A percentile compares a stretch with the other conserved stretches of the same genome.
Evolutionary conservation across 2,888 invertebrate species (phyloP).

Genomic region (Drosophila kokeensis): DNA sequence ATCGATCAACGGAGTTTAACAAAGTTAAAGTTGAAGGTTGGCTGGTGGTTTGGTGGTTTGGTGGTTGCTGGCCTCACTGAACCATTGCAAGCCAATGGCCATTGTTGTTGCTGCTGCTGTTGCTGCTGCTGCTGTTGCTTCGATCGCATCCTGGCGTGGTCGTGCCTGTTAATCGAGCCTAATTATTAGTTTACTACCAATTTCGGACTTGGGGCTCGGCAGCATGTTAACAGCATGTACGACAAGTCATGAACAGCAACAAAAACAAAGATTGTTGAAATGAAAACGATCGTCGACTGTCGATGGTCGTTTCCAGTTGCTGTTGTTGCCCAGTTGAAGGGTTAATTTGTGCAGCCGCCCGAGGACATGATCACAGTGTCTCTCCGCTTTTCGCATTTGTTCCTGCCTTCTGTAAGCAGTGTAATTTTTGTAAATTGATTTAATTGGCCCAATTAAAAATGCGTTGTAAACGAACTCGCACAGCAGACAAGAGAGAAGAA

Average conservation of each 20-base stretch:
- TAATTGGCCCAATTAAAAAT: constrained; percentile 76
- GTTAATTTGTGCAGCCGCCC: constrained; percentile 57
- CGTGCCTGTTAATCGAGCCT: constrained; percentile 74
- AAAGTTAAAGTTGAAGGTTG: constrained; percentile 76
- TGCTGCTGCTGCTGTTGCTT: constrained; percentile 5
- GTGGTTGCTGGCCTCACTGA: constrained; percentile 29
- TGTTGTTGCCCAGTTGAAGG: constrained; percentile 49
- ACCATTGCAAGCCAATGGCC: constrained; percentile 36
- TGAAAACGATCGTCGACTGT: constrained; percentile 45
- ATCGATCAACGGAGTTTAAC: constrained; percentile 61
- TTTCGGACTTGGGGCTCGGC: constrained; percentile 55
- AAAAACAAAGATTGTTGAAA: constrained; percentile 36
- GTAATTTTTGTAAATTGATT: constrained; percentile 79
- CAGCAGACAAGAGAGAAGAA: neutral
- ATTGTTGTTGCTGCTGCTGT: constrained; percentile 29
- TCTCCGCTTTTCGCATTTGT: constrained; percentile 24
- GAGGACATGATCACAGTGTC: constrained; percentile 44
- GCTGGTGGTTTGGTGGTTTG: constrained; percentile 20
- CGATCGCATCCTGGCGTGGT: constrained; percentile 49
- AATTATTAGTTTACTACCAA: constrained; percentile 84
- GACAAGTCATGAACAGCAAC: constrained; percentile 63
- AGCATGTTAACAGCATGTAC: constrained; percentile 77
- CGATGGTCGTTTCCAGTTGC: constrained; percentile 26
- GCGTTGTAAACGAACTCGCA: constrained; percentile 38
- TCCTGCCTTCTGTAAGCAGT: constrained; percentile 51